A percentile compares a stretch with the other conserved stretches of the same genome.
These are phyloP conservation scores for Lepidonotus clava DNA, from an alignment of 2,888 invertebrate genomes.

Conservation along the genomic window DNA sequence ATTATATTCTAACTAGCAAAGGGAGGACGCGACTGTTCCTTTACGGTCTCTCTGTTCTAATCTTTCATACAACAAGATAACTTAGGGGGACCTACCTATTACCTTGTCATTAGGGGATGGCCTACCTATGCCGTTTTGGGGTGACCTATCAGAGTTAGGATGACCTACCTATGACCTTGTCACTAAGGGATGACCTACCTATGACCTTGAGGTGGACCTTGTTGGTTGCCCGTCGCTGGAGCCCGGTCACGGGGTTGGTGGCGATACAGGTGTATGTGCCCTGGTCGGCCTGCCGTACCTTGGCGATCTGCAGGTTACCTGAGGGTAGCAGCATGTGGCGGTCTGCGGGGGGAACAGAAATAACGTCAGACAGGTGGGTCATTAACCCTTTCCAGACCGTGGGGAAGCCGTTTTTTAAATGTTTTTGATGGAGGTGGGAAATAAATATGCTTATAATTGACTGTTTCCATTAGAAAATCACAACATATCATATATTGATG, in stretches of 20 bases:
- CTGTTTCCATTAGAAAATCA: too few species aligned
- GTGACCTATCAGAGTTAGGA: neutral
- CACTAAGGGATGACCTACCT: conserved; percentile 53
- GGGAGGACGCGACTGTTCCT: too few species aligned
- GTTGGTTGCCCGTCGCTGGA: conserved; percentile 56
- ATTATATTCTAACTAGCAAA: too few species aligned
- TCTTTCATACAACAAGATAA: neutral
- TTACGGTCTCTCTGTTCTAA: too few species aligned
- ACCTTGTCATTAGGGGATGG: neutral
- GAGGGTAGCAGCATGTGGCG: conserved; percentile 60
- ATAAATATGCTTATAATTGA: too few species aligned
- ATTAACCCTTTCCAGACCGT: too few species aligned
- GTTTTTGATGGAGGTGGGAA: too few species aligned
- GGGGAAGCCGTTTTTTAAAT: too few species aligned
- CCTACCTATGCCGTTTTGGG: neutral
- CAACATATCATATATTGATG: too few species aligned
- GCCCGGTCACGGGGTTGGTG: conserved; percentile 58
- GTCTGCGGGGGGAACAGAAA: too few species aligned
- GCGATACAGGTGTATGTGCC: conserved; percentile 62
- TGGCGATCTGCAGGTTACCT: conserved; percentile 61
- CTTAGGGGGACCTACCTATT: neutral
- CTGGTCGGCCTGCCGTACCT: conserved; percentile 53
- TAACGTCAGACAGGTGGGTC: too few species aligned
- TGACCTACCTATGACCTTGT: neutral
- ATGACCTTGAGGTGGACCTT: conserved; percentile 59